These are phyloP conservation scores for Bombus terrestris DNA, from an alignment of 1,140 invertebrate genomes.

Conservation along the genomic window DNA sequence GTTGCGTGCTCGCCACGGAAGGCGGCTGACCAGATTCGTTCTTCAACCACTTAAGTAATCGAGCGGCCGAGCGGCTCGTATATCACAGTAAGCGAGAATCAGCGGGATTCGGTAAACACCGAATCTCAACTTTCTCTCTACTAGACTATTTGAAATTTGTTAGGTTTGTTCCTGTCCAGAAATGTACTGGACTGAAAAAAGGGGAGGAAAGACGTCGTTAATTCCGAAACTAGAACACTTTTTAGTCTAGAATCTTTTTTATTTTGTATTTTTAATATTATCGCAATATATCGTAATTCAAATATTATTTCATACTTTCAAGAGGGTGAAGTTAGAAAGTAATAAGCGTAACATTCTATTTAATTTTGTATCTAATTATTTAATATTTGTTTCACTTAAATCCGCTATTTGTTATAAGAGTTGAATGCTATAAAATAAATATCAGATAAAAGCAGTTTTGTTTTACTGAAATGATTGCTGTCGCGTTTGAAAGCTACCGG, in stretches of 20 bases:
- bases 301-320: not conserved
- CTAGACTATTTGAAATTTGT: not conserved
- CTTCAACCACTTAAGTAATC: conserved; percentile 62
- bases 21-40: conserved; percentile 62
- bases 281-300: too few relatives aligned
- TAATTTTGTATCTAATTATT: not conserved
- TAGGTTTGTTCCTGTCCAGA: too few relatives aligned
- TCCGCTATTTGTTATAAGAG: not conserved
- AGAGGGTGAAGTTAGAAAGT: not conserved
- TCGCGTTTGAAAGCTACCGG: not conserved
- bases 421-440: not conserved
- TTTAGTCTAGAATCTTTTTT: not conserved
- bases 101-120: conserved; percentile 41
- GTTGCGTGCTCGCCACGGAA: conserved; percentile 37
- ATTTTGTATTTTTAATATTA: not conserved
- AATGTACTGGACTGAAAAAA: not conserved
- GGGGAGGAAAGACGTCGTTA: not conserved
- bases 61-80: conserved; percentile 45
- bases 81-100: conserved; percentile 58
- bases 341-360: not conserved
- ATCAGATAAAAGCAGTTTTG: not conserved
- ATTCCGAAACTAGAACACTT: not conserved
- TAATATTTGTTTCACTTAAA: not conserved
- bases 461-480: not conserved
- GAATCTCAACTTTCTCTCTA: conserved; percentile 10